Conservation (phyloP, 2,888 invertebrate species). For the Ochropleura leucogaster region DNA sequence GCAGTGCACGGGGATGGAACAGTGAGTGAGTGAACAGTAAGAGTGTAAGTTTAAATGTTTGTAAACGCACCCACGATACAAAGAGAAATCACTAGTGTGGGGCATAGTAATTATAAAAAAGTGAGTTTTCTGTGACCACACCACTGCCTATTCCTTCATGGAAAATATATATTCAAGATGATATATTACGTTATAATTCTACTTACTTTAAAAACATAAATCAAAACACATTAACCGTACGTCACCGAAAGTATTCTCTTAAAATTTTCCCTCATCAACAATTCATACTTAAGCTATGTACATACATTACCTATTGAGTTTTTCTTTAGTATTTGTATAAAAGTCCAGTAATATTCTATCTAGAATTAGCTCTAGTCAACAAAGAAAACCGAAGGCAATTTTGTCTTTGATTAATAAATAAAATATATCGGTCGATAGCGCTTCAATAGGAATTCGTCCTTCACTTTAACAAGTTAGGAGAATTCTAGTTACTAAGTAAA, state of each 20-base stretch:
- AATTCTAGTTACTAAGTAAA: constrained; percentile 8
- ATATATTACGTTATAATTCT: too few relatives aligned
- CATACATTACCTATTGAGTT: constrained; percentile 3
- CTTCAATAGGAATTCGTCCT: constrained; percentile 23
- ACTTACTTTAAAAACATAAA: background rate
- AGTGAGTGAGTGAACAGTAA: too few relatives aligned
- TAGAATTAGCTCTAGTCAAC: constrained; percentile 10
- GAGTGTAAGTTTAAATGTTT: too few relatives aligned
- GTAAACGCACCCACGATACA: too few relatives aligned
- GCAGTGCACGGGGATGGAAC: too few relatives aligned
- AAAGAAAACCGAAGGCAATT: constrained; percentile 20
- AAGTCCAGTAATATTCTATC: background rate
- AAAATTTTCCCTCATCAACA: background rate
- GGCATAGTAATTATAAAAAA: too few relatives aligned
- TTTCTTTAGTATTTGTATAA: constrained; percentile 11
- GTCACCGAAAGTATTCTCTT: background rate
- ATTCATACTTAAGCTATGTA: constrained; percentile 8
- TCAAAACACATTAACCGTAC: background rate
- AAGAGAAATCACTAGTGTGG: too few relatives aligned
- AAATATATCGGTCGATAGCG: constrained; percentile 18
- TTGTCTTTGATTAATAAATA: constrained; percentile 35
- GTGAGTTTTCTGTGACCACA: too few relatives aligned
- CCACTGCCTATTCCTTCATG: too few relatives aligned
- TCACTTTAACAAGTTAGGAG: constrained; percentile 1
- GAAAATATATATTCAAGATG: too few relatives aligned